Base-by-base conservation (phyloP, 92 coral and sea anemone species). In the Phenganax subtilis region DNA sequence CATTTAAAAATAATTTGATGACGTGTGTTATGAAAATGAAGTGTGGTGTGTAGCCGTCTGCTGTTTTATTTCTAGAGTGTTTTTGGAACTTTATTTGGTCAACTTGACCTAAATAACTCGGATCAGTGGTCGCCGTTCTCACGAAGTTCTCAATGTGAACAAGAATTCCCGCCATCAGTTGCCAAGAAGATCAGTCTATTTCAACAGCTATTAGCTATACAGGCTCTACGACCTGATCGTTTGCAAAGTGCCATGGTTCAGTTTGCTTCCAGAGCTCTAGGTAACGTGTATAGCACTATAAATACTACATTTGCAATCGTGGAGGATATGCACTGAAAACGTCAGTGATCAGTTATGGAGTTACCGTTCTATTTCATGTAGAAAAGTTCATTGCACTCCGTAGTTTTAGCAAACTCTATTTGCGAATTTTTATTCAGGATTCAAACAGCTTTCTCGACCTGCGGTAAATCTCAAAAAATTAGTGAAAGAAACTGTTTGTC, bases 101-200 rank as follows among this genome's bases (percentile, higher is more conserved):
- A 85, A 63, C 87, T 96, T 29, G 93, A 92, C 84, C 71, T 96
- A 80, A 92, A 89, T 17, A 90, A 87, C 74, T 82, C 97, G 12
- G 97, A 92, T 80, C 64, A 87, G 87, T 96, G 99, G 99, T 77
- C 85, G 57, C 83, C 96, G 10, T 96, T 96, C 76, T 86, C 96
- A 28, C 97, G 97, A 55, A 96, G 99, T 76, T 96, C 99, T 2
- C 99, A 92, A 87, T 96, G 99, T 85, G 99, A 96, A 72, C 99
- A 96, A 82, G 99, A 96, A 63, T 89, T 96, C 52, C 99, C 99
- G 6, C 80, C 97, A 30, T 89, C 91, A 72, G 57, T 92, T 55
- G 87, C 92, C 58, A 96, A 96, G 88, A 92, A 92, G 89, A 90
- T 90, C 86, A 84, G 90, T 76, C 83, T 92, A 25, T 96, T 96